phyloP scores from a whole-genome alignment of 2,888 invertebrate species.

The Heliconius sara region DNA sequence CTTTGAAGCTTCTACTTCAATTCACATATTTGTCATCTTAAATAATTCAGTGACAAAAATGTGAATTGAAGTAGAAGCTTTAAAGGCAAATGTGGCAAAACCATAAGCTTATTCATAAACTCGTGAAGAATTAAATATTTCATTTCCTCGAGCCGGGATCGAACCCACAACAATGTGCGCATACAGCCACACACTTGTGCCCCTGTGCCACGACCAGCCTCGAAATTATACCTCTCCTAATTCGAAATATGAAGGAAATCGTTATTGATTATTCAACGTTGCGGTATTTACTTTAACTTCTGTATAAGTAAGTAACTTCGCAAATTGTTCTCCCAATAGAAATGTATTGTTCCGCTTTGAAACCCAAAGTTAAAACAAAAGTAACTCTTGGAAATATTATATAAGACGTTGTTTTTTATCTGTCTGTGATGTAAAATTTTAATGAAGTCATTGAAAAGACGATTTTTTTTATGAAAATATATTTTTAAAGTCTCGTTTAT shows the following conservation, averaged over 20 bases:
- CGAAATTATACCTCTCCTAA: conserved; percentile 10
- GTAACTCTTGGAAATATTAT: not conserved
- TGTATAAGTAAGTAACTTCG: conserved; percentile 43
- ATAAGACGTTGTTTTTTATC: not conserved
- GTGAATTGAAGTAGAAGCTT: not conserved
- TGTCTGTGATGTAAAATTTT: not conserved
- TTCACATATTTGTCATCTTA: not conserved
- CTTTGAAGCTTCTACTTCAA: not conserved
- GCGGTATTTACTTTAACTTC: conserved; percentile 46
- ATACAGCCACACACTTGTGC: no score
- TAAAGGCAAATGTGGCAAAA: conserved; percentile 8
- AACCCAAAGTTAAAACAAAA: conserved; percentile 23
- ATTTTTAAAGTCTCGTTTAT: no score
- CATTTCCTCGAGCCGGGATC: no score
- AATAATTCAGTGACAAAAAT: not conserved
- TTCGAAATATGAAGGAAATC: conserved; percentile 34
- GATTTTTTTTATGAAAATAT: no score
- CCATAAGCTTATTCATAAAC: conserved; percentile 32
- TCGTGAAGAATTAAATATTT: conserved; percentile 13
- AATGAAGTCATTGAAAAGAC: not conserved
- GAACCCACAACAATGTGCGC: no score
- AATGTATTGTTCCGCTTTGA: conserved; percentile 41
- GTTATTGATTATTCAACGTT: conserved; percentile 43
- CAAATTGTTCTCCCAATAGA: conserved; percentile 44
- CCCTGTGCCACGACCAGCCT: no score